A percentile compares a stretch with the other conserved stretches of the same genome.
Evolutionary conservation across 2,113 vertebrate species (phyloP).

Genomic region (Dolichotis patagonum): DNA sequence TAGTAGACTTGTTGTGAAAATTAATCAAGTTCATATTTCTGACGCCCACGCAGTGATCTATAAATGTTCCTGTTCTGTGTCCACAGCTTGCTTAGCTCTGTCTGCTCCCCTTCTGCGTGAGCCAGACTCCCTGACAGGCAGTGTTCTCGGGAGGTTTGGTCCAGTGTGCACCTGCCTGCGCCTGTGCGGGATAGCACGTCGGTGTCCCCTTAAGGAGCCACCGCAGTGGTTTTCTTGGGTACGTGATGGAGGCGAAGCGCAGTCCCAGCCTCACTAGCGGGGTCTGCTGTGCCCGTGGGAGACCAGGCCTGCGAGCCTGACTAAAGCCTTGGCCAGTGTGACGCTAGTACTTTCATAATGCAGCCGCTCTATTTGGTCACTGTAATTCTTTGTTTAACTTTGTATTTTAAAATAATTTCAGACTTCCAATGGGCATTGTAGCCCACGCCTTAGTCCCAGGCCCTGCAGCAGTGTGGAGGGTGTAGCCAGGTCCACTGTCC

Average conservation of each 20-base stretch:
- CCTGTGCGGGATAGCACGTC: no score
- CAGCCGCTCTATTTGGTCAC: not conserved
- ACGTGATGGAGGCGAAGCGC: no score
- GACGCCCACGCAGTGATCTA: not conserved
- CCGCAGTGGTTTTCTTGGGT: not conserved
- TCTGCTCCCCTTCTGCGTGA: not conserved
- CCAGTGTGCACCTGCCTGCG: not conserved
- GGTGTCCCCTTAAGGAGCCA: not conserved
- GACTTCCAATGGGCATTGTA: not conserved
- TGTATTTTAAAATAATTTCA: not conserved
- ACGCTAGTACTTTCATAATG: not conserved
- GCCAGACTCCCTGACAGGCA: not conserved
- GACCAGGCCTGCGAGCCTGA: not conserved
- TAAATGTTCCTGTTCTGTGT: not conserved
- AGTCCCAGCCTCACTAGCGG: not conserved
- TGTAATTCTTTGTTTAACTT: not conserved
- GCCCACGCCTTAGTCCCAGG: not conserved
- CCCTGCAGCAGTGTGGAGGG: not conserved
- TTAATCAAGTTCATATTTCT: not conserved
- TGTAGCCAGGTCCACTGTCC: not conserved
- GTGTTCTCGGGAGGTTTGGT: not conserved
- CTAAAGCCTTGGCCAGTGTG: not conserved
- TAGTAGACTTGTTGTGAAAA: not conserved
- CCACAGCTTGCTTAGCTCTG: not conserved
- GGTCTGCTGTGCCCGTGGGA: not conserved